Conservation (phyloP, 2,888 invertebrate genomes). For the Philaethria dido region DNA sequence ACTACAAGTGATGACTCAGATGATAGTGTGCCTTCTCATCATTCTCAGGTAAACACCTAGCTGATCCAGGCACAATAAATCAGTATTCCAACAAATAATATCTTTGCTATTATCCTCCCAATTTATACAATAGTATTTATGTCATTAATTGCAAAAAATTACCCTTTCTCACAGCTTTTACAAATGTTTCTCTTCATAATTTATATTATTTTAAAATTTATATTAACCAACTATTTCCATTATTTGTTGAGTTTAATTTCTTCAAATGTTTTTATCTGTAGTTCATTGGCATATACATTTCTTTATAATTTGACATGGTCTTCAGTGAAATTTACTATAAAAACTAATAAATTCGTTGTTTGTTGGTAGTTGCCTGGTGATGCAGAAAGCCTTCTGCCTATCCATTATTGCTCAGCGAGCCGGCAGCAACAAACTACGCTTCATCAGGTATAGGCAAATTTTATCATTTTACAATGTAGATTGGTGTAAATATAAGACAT, state of each 20-base stretch:
- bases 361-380: slow-evolving; percentile 85
- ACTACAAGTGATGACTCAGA: slow-evolving; percentile 95
- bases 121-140: neutral
- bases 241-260: neutral
- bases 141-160: neutral
- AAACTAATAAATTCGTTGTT: slow-evolving; percentile 82
- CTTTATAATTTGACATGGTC: slow-evolving; percentile 49
- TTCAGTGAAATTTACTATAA: slow-evolving; percentile 48
- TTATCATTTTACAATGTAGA: slow-evolving; percentile 56
- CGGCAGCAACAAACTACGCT: slow-evolving; percentile 85
- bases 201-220: neutral
- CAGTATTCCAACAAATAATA: slow-evolving; percentile 2
- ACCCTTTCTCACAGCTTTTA: neutral
- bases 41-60: slow-evolving; percentile 71
- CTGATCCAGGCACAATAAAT: slow-evolving; percentile 4
- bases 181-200: neutral
- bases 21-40: slow-evolving; percentile 89
- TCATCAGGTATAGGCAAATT: slow-evolving; percentile 84
- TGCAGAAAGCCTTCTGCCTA: slow-evolving; percentile 85
- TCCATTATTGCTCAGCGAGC: slow-evolving; percentile 85
- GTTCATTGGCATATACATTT: slow-evolving; percentile 78
- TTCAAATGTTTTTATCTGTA: slow-evolving; percentile 45
- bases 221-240: neutral
- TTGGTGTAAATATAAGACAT: slow-evolving; percentile 42
- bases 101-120: neutral